Conservation (phyloP, 2,888 invertebrate species). For the Drosophila hawaiiensis region DNA sequence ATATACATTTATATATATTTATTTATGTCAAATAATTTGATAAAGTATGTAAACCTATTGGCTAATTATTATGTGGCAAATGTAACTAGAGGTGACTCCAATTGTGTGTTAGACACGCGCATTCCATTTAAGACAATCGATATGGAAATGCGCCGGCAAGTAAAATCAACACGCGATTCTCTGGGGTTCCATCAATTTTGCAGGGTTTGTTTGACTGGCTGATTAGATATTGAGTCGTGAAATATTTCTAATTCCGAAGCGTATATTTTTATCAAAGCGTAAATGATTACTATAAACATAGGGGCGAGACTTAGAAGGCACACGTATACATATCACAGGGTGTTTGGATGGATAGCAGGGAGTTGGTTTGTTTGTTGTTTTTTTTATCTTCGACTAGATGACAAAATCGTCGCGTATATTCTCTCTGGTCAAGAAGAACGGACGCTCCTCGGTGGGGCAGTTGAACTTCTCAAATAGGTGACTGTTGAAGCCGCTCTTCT, state of each 20-base stretch:
- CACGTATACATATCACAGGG: constrained; percentile 63
- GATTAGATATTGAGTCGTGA: constrained; percentile 42
- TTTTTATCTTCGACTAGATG: constrained; percentile 37
- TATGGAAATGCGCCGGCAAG: constrained; percentile 27
- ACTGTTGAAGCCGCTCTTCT: constrained; percentile 84
- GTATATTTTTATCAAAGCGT: constrained; percentile 53
- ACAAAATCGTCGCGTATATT: constrained; percentile 75
- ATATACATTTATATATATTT: no score
- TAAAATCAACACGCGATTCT: constrained; percentile 1
- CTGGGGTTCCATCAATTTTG: constrained; percentile 26
- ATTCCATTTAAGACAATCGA: constrained; percentile 18
- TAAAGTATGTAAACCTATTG: not conserved
- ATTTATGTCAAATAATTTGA: not conserved
- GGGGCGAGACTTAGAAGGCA: constrained; percentile 57
- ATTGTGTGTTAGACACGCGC: constrained; percentile 39
- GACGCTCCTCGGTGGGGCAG: constrained; percentile 81
- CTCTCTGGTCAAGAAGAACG: constrained; percentile 81
- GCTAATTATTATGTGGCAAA: constrained; percentile 43
- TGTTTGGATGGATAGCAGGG: constrained; percentile 25
- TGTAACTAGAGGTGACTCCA: constrained; percentile 21
- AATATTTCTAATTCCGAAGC: constrained; percentile 32
- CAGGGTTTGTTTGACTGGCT: constrained; percentile 51
- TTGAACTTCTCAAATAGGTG: constrained; percentile 76
- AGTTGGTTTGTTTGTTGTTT: not conserved
- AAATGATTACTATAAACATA: constrained; percentile 54